Conservation (phyloP, 2,888 invertebrate species). For the Phalangium opilio region DNA sequence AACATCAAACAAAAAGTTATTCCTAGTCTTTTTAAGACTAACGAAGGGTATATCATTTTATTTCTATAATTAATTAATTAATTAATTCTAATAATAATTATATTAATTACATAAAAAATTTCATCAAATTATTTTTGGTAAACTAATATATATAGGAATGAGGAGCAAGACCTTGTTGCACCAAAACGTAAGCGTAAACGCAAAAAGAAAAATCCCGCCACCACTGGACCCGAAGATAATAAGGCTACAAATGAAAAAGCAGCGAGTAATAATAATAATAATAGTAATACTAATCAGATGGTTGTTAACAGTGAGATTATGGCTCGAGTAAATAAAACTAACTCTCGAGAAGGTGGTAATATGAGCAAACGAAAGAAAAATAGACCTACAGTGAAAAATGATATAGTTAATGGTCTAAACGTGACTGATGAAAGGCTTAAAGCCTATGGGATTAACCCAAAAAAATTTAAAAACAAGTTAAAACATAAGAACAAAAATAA, state of each 20-base stretch:
- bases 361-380: too few relatives aligned
- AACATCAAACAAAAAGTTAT: constrained; percentile 60
- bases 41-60: too few relatives aligned
- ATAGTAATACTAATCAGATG: too few relatives aligned
- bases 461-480: constrained; percentile 62
- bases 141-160: neutral
- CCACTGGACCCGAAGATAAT: too few relatives aligned
- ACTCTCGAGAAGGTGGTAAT: too few relatives aligned
- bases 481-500: constrained; percentile 36
- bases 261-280: too few relatives aligned
- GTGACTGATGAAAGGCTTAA: constrained; percentile 58
- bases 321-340: too few relatives aligned
- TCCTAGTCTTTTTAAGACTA: constrained; percentile 48
- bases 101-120: neutral
- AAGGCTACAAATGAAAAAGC: too few relatives aligned
- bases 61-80: too few relatives aligned
- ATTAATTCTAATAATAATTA: neutral
- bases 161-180: constrained; percentile 9
- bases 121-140: neutral
- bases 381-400: too few relatives aligned
- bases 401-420: too few relatives aligned
- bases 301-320: too few relatives aligned
- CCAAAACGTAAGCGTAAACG: constrained; percentile 5
- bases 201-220: constrained; percentile 2
- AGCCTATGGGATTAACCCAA: constrained; percentile 84